phyloP scores from a whole-genome alignment of 2,888 invertebrate genomes.

The Crossocerus cetratus region DNA sequence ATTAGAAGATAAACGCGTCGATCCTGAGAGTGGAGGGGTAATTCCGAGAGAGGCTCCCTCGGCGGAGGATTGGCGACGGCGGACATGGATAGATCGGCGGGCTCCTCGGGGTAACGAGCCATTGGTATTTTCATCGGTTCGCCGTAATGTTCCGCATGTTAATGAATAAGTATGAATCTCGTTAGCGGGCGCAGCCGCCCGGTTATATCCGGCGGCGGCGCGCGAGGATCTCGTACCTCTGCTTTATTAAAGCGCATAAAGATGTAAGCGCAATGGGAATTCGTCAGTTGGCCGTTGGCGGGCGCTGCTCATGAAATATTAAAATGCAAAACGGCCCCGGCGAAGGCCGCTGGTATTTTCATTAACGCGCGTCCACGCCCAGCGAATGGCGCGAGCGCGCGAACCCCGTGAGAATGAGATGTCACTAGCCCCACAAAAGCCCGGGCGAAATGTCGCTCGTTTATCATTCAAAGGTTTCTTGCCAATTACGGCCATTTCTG shows the following conservation, averaged over 20 bases:
- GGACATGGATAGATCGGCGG: constrained; percentile 36
- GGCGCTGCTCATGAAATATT: constrained; percentile 32
- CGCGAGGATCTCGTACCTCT: constrained; percentile 2
- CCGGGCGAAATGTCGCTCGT: not conserved
- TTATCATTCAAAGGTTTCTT: constrained; percentile 16
- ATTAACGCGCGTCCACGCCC: constrained; percentile 2
- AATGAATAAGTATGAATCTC: constrained; percentile 46
- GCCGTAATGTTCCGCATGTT: constrained; percentile 39
- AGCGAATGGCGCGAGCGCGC: not conserved
- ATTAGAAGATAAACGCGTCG: constrained; percentile 7
- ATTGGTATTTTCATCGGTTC: constrained; percentile 17
- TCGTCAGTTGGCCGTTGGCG: constrained; percentile 18
- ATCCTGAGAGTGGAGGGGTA: constrained; percentile 14
- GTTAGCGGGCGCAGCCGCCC: constrained; percentile 23
- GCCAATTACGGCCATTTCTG: constrained; percentile 32
- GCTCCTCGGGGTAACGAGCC: constrained; percentile 35
- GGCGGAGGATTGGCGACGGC: constrained; percentile 29
- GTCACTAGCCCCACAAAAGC: constrained; percentile 26
- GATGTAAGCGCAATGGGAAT: constrained; percentile 39
- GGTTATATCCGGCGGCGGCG: constrained; percentile 23
- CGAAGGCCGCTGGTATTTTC: not conserved
- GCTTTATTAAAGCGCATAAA: constrained; percentile 32
- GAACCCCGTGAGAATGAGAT: constrained; percentile 27
- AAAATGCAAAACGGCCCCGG: constrained; percentile 27
- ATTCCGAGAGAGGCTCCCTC: constrained; percentile 5